Conservation (phyloP, 2,888 invertebrate genomes). For the Cepaea hortensis region DNA sequence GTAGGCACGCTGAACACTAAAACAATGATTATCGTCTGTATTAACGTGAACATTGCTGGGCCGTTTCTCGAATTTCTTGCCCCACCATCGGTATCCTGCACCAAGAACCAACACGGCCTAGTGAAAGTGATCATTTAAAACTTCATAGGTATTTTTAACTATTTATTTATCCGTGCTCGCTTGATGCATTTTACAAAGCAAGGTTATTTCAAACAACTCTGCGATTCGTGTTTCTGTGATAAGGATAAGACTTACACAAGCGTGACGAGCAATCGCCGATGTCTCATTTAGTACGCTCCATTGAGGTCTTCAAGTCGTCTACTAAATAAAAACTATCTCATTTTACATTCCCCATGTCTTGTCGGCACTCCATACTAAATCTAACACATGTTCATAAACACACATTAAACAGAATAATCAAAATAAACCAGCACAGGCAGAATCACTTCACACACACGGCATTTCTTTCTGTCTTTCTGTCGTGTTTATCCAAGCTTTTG, state of each 20-base stretch:
- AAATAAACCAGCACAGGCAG: not conserved
- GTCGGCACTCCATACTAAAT: not conserved
- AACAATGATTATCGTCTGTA: not conserved
- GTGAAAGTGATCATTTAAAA: too few species aligned
- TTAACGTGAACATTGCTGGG: not conserved
- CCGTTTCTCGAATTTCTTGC: not conserved
- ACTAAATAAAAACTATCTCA: not conserved
- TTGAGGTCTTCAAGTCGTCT: not conserved
- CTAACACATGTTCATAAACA: not conserved
- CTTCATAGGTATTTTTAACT: too few species aligned
- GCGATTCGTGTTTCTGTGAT: not conserved
- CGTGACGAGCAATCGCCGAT: not conserved
- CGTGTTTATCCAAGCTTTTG: conserved; percentile 23
- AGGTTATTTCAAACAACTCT: too few species aligned
- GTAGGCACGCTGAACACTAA: conserved; percentile 17
- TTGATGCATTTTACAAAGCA: too few species aligned
- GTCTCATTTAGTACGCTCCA: not conserved
- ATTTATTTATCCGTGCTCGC: too few species aligned
- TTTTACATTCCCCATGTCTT: not conserved
- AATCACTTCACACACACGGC: not conserved
- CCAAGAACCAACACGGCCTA: too few species aligned
- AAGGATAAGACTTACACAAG: not conserved
- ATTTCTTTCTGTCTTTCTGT: not conserved
- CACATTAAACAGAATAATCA: not conserved
- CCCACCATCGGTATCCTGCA: not conserved